Percentiles rank a stretch among this genome's conserved stretches.
Conservation (phyloP, 2,113 vertebrate species). For the Coptodon bakossiorum region DNA sequence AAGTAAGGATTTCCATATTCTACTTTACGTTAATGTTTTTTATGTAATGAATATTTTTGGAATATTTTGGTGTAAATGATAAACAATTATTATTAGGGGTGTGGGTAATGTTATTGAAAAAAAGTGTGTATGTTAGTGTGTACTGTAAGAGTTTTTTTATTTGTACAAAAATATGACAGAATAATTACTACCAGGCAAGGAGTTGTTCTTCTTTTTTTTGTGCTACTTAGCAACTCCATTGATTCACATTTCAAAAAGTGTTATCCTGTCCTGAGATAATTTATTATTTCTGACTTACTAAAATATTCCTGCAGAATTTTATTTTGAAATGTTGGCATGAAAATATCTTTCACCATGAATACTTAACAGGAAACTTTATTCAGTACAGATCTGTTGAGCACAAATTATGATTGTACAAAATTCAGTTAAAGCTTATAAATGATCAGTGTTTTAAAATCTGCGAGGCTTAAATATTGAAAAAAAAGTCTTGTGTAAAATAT, state of each 20-base stretch:
- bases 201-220: background rate
- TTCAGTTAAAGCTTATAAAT: background rate
- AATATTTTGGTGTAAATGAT: background rate
- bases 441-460: background rate
- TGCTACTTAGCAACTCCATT: background rate
- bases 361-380: background rate
- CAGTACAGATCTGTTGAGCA: background rate
- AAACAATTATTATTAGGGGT: background rate
- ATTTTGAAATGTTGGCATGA: background rate
- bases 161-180: background rate
- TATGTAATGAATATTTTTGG: background rate
- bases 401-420: background rate
- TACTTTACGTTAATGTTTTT: background rate
- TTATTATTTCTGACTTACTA: background rate
- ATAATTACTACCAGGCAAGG: background rate
- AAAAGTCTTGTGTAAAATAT: background rate
- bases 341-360: background rate
- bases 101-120: background rate
- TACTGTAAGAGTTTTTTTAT: background rate
- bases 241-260: background rate
- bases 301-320: background rate
- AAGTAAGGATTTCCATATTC: background rate
- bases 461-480: background rate
- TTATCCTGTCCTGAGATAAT: background rate
- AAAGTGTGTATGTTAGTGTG: background rate